Evolutionary conservation across 2,888 invertebrate genomes (phyloP).

Genomic region (Caenorhabditis virilis): DNA sequence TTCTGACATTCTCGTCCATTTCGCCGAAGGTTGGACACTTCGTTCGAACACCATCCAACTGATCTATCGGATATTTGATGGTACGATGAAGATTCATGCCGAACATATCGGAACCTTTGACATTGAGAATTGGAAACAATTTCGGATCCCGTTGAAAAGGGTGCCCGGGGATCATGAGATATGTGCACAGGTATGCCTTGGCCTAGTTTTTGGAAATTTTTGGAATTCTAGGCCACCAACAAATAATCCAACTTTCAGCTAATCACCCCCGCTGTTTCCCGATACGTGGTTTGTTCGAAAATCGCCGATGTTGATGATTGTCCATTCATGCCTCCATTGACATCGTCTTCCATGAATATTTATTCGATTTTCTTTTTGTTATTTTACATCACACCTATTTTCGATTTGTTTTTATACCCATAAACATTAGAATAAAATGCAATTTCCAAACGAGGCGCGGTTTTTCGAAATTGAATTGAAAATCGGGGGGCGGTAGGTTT

Average conservation of each 20-base stretch:
- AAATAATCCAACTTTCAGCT: constrained; percentile 13
- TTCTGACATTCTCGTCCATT: constrained; percentile 48
- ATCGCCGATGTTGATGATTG: constrained; percentile 30
- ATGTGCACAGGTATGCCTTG: constrained; percentile 27
- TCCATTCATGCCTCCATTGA: constrained; percentile 24
- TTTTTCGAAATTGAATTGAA: no score
- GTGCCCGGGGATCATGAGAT: constrained; percentile 30
- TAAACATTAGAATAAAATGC: background rate
- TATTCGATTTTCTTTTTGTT: constrained; percentile 4
- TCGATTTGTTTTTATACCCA: background rate
- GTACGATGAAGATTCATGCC: constrained; percentile 31
- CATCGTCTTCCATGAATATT: background rate
- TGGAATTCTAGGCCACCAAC: no score
- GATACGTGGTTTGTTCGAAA: constrained; percentile 25
- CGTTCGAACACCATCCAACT: constrained; percentile 46
- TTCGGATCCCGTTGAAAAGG: constrained; percentile 34
- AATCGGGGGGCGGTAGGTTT: no score
- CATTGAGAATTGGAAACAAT: constrained; percentile 48
- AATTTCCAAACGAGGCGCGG: no score
- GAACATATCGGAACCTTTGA: constrained; percentile 32
- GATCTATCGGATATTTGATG: constrained; percentile 54
- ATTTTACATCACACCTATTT: background rate
- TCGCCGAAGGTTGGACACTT: constrained; percentile 60
- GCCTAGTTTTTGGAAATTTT: no score
- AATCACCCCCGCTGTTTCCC: constrained; percentile 18